A percentile compares a stretch with the other conserved stretches of the same genome.
Evolutionary conservation across 37 sponge, comb jelly and placozoan species (phyloP).

Genomic region (Bolinopsis microptera): DNA sequence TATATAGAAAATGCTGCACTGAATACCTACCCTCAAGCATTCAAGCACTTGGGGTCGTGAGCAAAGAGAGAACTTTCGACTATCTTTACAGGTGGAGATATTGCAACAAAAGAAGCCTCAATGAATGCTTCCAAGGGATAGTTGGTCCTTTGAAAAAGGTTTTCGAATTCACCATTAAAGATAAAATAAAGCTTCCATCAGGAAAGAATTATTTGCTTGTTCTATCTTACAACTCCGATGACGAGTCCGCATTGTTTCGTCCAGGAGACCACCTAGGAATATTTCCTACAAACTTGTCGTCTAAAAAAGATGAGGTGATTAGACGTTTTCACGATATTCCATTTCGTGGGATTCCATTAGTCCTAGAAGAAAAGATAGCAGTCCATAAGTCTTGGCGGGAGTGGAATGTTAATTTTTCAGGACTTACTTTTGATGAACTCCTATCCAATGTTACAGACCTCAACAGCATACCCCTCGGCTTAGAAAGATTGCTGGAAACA

Average conservation of each 20-base stretch:
- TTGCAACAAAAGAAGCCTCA: background rate
- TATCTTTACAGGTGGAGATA: background rate
- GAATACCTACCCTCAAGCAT: background rate
- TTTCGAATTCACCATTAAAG: background rate
- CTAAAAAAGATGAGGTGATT: background rate
- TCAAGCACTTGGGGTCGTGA: background rate
- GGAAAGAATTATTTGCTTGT: background rate
- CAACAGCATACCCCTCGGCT: background rate
- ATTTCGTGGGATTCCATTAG: background rate
- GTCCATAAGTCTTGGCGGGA: background rate
- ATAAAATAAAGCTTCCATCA: background rate
- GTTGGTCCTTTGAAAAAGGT: background rate
- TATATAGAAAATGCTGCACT: background rate
- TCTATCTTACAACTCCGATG: background rate
- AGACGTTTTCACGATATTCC: background rate
- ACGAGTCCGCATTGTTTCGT: background rate
- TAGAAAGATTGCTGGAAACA: no score
- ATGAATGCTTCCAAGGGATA: background rate
- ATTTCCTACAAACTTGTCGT: background rate
- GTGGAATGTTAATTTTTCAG: background rate
- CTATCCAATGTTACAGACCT: background rate
- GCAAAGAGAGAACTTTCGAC: background rate
- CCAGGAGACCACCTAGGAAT: background rate
- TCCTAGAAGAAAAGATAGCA: background rate
- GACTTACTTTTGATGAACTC: background rate